phyloP scores from a whole-genome alignment of 2,113 vertebrate genomes.

The Gallinago paraguaiae region DNA sequence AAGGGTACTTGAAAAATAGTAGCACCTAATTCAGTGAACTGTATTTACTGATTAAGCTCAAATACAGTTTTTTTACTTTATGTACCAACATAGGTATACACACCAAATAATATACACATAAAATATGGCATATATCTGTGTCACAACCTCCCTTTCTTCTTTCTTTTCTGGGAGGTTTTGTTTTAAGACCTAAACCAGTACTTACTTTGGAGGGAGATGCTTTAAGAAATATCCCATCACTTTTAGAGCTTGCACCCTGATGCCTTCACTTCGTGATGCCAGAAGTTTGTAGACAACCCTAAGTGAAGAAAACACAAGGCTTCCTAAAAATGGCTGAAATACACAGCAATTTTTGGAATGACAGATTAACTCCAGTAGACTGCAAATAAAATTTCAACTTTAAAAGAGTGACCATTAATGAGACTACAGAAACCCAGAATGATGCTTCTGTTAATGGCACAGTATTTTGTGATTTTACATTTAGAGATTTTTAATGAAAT shows the following conservation, averaged over 20 bases:
- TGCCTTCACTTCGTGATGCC: constrained; percentile 93
- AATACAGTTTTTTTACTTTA: background rate
- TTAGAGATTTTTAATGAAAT: background rate
- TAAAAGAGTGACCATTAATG: background rate
- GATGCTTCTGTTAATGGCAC: background rate
- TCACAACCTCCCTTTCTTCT: background rate
- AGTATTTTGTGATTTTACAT: background rate
- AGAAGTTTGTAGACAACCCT: constrained; percentile 95
- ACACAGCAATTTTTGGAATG: background rate
- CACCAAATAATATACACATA: background rate
- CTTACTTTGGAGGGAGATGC: constrained; percentile 92
- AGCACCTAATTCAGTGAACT: background rate
- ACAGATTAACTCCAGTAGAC: background rate
- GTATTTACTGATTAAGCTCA: background rate
- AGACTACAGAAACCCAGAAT: background rate
- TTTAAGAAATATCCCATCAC: constrained; percentile 97
- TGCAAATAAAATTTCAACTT: background rate
- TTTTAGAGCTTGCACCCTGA: constrained; percentile 95
- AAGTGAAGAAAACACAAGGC: constrained; percentile 38
- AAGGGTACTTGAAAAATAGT: background rate
- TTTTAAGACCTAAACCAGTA: constrained; percentile 19
- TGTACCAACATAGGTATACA: background rate
- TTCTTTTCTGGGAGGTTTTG: background rate
- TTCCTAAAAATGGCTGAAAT: background rate
- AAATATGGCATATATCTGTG: background rate